phyloP scores from a whole-genome alignment of 2,113 vertebrate species.

The Apeltes quadracus region DNA sequence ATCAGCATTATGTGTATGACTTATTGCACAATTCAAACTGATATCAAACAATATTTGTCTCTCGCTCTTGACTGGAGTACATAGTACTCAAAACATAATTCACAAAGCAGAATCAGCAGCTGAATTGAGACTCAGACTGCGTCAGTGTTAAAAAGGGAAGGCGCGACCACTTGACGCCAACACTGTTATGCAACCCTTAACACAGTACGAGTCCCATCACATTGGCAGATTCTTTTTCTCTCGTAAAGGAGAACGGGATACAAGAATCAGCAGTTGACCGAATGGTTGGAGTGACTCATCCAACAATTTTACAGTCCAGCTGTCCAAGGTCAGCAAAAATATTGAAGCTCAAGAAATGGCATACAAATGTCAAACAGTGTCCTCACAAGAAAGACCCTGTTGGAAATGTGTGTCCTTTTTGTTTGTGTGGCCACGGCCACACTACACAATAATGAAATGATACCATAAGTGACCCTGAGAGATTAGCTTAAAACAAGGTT shows the following conservation, averaged over 20 bases:
- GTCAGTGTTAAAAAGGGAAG: not conserved
- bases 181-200: not conserved
- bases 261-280: not conserved
- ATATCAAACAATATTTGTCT: not conserved
- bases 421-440: conserved; percentile 11
- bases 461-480: conserved; percentile 31
- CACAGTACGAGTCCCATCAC: not conserved
- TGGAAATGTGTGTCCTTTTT: conserved; percentile 9
- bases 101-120: not conserved
- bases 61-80: not conserved
- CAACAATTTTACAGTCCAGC: not conserved
- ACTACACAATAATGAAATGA: conserved; percentile 37
- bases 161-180: not conserved
- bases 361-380: not conserved
- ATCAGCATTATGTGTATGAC: not conserved
- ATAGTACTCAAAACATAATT: not conserved
- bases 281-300: not conserved
- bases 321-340: conserved; percentile 4
- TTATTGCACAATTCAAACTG: not conserved
- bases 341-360: not conserved
- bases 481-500: too few relatives aligned
- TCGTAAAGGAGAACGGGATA: not conserved
- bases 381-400: conserved; percentile 4
- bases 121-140: too few relatives aligned
- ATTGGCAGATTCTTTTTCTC: not conserved